A percentile compares a stretch with the other conserved stretches of the same genome.
phyloP scores from a whole-genome alignment of 2,113 vertebrate species.

The Cepphus grylle region DNA sequence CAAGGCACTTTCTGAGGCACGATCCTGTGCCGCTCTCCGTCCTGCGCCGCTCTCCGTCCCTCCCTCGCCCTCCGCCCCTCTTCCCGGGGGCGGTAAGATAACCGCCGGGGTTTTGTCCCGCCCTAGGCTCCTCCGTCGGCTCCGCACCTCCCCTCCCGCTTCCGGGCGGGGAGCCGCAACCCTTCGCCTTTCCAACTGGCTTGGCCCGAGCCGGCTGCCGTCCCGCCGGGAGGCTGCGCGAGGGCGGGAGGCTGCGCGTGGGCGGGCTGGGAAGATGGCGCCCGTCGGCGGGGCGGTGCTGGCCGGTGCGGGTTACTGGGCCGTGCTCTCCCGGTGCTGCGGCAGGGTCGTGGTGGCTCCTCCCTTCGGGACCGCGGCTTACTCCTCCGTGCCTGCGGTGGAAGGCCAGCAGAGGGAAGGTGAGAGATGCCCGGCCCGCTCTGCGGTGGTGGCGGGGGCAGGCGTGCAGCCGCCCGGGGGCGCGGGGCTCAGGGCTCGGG shows the following conservation, averaged over 20 bases:
- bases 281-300: accelerated
- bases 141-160: too few relatives aligned
- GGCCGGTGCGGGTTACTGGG: accelerated
- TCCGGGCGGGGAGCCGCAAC: background rate
- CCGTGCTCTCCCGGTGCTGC: background rate
- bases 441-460: too few relatives aligned
- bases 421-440: background rate
- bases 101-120: accelerated
- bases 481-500: background rate
- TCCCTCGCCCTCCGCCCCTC: too few relatives aligned
- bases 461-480: too few relatives aligned
- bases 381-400: background rate
- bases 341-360: background rate
- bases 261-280: background rate
- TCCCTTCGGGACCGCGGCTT: background rate
- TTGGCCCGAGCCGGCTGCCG: background rate
- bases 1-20: too few relatives aligned
- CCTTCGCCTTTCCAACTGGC: background rate
- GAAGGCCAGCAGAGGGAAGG: background rate
- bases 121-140: accelerated
- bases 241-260: accelerated
- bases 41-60: too few relatives aligned
- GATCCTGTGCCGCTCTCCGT: accelerated
- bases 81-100: accelerated
- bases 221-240: accelerated